phyloP scores from a whole-genome alignment of 2,888 invertebrate species.

The Stenodera caucasica region DNA sequence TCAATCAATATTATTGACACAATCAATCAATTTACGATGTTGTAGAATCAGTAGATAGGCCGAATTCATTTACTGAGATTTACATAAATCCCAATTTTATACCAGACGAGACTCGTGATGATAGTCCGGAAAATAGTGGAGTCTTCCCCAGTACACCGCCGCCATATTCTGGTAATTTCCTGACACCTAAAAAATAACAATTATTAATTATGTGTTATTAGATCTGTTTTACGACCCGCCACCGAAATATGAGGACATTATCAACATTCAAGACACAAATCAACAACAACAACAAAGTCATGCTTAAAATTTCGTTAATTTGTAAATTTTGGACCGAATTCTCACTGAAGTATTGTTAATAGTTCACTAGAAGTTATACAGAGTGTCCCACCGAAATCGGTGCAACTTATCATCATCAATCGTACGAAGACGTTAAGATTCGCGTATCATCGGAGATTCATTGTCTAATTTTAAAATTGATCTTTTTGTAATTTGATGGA shows the following conservation, averaged over 20 bases:
- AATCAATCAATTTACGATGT: constrained; percentile 16
- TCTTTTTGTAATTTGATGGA: too few species aligned
- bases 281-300: background rate
- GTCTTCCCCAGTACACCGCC: constrained; percentile 44
- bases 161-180: constrained; percentile 39
- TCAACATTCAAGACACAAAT: background rate
- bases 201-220: too few species aligned
- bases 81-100: constrained; percentile 38
- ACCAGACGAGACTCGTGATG: constrained; percentile 27
- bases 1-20: constrained; percentile 22
- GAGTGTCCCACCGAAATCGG: too few species aligned
- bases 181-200: constrained; percentile 12
- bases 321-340: background rate
- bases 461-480: too few species aligned
- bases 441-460: too few species aligned
- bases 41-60: background rate
- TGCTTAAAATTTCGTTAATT: background rate
- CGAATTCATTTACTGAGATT: constrained; percentile 29
- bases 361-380: too few species aligned
- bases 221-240: background rate
- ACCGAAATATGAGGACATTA: background rate
- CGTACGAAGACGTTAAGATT: too few species aligned
- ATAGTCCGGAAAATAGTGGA: constrained; percentile 23
- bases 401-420: too few species aligned
- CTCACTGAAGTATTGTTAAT: too few species aligned